phyloP scores from a whole-genome alignment of 2,113 vertebrate species.

The Panthera uncia region DNA sequence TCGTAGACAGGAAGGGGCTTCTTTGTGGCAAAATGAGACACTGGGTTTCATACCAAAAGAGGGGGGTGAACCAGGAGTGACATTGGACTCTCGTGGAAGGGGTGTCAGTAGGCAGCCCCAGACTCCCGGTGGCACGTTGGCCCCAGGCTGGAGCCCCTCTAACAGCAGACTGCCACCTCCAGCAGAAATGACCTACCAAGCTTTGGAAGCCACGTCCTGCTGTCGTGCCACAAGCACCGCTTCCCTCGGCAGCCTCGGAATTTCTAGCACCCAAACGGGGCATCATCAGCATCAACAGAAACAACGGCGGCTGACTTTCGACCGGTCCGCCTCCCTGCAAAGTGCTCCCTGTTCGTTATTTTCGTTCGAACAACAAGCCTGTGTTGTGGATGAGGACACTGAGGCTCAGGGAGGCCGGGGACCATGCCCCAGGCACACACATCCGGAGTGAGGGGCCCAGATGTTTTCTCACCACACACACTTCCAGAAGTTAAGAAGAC shows the following conservation, averaged over 20 bases:
- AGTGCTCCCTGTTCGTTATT: neutral
- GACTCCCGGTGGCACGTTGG: neutral
- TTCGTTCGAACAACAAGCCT: neutral
- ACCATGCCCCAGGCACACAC: neutral
- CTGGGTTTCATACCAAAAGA: neutral
- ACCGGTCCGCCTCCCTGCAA: neutral
- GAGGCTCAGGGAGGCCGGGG: neutral
- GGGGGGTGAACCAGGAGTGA: too few relatives aligned
- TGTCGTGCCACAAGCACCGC: neutral
- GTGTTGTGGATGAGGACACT: neutral
- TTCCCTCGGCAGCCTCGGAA: neutral
- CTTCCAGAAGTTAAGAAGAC: neutral
- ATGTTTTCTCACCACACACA: neutral
- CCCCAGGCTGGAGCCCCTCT: too few relatives aligned
- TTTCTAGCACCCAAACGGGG: neutral
- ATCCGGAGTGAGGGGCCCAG: too few relatives aligned
- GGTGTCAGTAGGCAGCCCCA: neutral
- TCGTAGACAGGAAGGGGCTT: neutral
- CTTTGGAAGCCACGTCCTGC: neutral
- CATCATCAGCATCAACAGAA: fast-evolving
- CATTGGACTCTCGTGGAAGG: fast-evolving
- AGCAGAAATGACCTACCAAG: neutral
- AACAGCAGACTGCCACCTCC: neutral
- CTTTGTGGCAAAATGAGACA: neutral
- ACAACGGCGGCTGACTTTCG: neutral